phyloP scores from a whole-genome alignment of 2,888 invertebrate species.

The Dendrolimus houi region DNA sequence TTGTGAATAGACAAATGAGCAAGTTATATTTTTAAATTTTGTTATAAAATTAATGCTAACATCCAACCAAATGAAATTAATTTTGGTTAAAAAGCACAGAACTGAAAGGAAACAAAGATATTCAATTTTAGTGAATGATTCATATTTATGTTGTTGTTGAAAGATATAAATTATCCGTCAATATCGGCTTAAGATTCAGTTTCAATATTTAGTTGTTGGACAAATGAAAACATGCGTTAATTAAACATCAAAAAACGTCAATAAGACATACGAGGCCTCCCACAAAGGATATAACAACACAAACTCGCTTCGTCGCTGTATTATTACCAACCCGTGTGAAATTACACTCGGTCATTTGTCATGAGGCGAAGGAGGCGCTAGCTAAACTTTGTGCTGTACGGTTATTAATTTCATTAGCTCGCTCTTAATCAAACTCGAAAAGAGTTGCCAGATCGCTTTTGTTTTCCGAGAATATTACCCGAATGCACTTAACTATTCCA shows the following conservation, averaged over 20 bases:
- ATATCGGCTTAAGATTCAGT: too few relatives aligned
- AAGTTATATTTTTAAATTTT: too few relatives aligned
- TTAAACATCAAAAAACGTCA: conserved; percentile 1
- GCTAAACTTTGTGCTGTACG: conserved; percentile 46
- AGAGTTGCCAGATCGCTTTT: conserved; percentile 4
- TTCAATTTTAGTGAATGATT: too few relatives aligned
- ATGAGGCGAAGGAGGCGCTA: conserved; percentile 53
- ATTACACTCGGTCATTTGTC: conserved; percentile 72
- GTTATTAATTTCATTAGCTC: conserved; percentile 72
- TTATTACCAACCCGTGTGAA: conserved; percentile 63
- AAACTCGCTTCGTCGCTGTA: conserved; percentile 28
- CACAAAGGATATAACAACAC: conserved; percentile 4
- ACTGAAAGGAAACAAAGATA: too few relatives aligned
- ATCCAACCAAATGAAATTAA: too few relatives aligned
- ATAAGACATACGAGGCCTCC: conserved; percentile 5
- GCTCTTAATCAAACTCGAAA: conserved; percentile 57
- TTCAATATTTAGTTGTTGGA: background rate
- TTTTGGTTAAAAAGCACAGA: too few relatives aligned
- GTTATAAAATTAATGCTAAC: too few relatives aligned
- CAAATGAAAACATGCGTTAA: too few relatives aligned
- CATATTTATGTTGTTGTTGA: too few relatives aligned
- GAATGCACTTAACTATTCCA: too few relatives aligned
- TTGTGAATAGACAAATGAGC: too few relatives aligned
- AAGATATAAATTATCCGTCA: too few relatives aligned
- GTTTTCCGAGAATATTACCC: conserved; percentile 5